A percentile compares a stretch with the other conserved stretches of the same genome.
phyloP scores from a whole-genome alignment of 2,888 invertebrate species.

The Orthosia gothica region DNA sequence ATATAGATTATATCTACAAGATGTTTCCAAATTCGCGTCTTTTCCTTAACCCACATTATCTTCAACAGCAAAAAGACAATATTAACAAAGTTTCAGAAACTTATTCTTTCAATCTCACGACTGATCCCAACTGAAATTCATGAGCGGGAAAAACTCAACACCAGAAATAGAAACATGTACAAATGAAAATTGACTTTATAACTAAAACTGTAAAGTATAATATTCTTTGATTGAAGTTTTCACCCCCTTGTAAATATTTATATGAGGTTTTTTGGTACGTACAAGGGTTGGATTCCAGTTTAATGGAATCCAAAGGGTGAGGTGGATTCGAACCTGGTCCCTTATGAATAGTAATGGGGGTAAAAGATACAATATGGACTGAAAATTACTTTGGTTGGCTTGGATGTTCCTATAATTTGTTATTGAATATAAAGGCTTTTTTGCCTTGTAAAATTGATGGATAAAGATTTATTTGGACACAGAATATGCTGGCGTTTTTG shows the following conservation, averaged over 20 bases:
- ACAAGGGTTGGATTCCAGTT: conserved; percentile 77
- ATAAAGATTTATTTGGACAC: neutral
- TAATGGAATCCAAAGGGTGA: conserved; percentile 79
- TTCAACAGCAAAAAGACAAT: no score
- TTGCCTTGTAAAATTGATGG: neutral
- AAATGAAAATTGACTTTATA: conserved; percentile 71
- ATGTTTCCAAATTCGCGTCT: no score
- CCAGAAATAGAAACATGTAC: conserved; percentile 45
- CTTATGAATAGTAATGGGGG: conserved; percentile 80
- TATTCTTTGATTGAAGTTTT: conserved; percentile 73
- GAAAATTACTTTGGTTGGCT: conserved; percentile 52
- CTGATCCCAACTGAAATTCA: conserved; percentile 32
- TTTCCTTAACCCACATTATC: no score
- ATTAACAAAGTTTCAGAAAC: neutral
- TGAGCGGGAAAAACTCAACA: conserved; percentile 24
- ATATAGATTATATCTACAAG: no score
- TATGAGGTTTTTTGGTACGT: conserved; percentile 74
- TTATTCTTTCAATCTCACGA: conserved; percentile 4
- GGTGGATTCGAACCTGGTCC: conserved; percentile 63
- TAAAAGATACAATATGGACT: conserved; percentile 52
- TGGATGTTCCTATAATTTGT: conserved; percentile 49
- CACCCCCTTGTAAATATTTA: conserved; percentile 78
- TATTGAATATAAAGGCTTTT: conserved; percentile 43
- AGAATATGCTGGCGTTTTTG: neutral
- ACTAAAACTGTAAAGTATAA: conserved; percentile 73